Evolutionary conservation across 2,888 invertebrate species (phyloP).

Genomic region (Clostera curtula): DNA sequence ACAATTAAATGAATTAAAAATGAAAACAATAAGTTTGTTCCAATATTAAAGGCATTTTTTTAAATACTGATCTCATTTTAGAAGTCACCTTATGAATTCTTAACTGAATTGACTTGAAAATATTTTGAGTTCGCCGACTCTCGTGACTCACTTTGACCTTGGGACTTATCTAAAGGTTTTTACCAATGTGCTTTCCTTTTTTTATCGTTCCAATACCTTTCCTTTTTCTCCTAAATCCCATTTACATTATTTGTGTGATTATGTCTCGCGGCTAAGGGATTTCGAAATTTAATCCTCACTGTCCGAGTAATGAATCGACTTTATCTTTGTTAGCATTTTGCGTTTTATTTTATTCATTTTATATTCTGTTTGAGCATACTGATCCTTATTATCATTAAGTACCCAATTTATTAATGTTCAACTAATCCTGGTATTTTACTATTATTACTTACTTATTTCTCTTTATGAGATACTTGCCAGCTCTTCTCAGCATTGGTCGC

Average conservation of each 20-base stretch:
- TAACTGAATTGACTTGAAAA: no score
- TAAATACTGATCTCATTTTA: no score
- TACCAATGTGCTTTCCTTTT: conserved; percentile 24
- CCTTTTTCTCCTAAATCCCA: conserved; percentile 22
- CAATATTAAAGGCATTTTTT: no score
- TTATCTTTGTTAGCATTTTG: conserved; percentile 4
- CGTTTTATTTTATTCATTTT: neutral
- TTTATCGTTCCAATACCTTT: conserved; percentile 24
- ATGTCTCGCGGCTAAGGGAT: conserved; percentile 8
- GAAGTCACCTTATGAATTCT: no score
- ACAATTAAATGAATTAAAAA: no score
- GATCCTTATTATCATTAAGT: neutral
- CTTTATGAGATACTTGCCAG: no score
- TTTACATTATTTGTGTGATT: conserved; percentile 15
- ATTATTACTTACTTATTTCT: no score
- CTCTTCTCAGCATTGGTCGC: no score
- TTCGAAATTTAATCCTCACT: conserved; percentile 2
- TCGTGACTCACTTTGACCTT: conserved; percentile 32
- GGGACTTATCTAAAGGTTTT: conserved; percentile 29
- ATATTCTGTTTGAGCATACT: neutral
- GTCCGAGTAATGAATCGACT: conserved; percentile 5
- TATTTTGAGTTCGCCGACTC: conserved; percentile 31
- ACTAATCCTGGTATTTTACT: no score
- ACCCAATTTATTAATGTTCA: no score
- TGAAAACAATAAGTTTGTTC: no score